Percentiles rank a stretch among this genome's conserved stretches.
Conservation (phyloP, 1,140 invertebrate genomes). For the Thaumatotibia leucotreta region DNA sequence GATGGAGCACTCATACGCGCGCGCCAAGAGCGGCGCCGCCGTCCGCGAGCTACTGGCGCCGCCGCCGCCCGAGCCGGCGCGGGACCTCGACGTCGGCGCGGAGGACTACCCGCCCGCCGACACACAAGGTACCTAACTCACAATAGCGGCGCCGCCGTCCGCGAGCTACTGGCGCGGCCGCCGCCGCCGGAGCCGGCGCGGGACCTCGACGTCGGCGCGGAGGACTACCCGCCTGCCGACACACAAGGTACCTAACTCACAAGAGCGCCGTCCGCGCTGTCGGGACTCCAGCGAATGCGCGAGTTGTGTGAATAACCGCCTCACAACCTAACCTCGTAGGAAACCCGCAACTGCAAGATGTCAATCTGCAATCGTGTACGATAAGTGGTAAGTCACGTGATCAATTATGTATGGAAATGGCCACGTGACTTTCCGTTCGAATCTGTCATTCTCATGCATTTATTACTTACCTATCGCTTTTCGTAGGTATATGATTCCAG, state of each 20-base stretch:
- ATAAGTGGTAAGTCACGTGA: too few species aligned
- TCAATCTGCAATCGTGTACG: too few species aligned
- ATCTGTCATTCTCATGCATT: too few species aligned
- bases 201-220: background rate
- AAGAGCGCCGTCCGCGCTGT: conserved; percentile 24
- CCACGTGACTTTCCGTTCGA: too few species aligned
- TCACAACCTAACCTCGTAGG: too few species aligned
- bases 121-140: background rate
- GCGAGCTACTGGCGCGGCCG: conserved; percentile 28
- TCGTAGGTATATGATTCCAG: too few species aligned
- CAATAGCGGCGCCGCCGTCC: too few species aligned
- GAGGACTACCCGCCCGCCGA: background rate
- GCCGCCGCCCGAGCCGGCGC: background rate
- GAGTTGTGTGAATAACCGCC: too few species aligned
- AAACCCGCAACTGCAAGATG: too few species aligned
- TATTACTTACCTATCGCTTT: too few species aligned
- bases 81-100: background rate
- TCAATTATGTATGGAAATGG: too few species aligned
- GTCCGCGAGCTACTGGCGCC: background rate
- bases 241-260: background rate
- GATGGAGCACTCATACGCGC: conserved; percentile 54
- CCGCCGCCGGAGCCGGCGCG: background rate
- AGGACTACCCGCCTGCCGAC: background rate
- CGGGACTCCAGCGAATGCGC: too few species aligned
- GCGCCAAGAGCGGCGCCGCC: conserved; percentile 24